These are phyloP conservation scores for Gerosis bhagava DNA, from an alignment of 2,888 invertebrate species.

Conservation along the genomic window DNA sequence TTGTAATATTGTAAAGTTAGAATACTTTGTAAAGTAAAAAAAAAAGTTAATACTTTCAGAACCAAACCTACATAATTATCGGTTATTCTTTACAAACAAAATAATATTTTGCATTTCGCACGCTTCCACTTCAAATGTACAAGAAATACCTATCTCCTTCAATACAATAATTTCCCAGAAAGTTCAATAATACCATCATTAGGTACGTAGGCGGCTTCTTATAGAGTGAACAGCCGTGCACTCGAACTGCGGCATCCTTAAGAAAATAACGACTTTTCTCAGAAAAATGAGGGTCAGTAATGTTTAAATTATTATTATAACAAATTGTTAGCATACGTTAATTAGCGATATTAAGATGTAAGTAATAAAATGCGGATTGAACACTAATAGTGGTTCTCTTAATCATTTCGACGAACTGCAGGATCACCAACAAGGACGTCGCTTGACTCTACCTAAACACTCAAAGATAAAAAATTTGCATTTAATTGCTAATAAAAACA, in stretches of 20 bases:
- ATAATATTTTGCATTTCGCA: too few relatives aligned
- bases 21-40: too few relatives aligned
- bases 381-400: conserved; percentile 11
- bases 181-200: conserved; percentile 9
- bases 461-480: conserved; percentile 10
- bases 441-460: conserved; percentile 11
- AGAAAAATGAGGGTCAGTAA: conserved; percentile 14
- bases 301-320: conserved; percentile 16
- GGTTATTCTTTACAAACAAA: too few relatives aligned
- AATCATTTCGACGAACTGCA: conserved; percentile 12
- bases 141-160: not conserved
- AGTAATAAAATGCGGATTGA: conserved; percentile 21
- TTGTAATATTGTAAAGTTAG: too few relatives aligned
- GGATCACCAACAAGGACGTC: conserved; percentile 13
- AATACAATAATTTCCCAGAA: conserved; percentile 13
- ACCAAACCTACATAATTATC: too few relatives aligned
- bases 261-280: conserved; percentile 20
- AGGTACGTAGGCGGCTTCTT: conserved; percentile 7
- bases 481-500: conserved; percentile 16
- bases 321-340: conserved; percentile 17
- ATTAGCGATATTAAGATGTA: conserved; percentile 12
- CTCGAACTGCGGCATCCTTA: conserved; percentile 7
- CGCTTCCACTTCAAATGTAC: too few relatives aligned
- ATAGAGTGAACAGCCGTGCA: too few relatives aligned
- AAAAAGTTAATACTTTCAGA: too few relatives aligned